phyloP scores from a whole-genome alignment of 2,797 vertebrate genomes.

The Hybognathus amarus region DNA sequence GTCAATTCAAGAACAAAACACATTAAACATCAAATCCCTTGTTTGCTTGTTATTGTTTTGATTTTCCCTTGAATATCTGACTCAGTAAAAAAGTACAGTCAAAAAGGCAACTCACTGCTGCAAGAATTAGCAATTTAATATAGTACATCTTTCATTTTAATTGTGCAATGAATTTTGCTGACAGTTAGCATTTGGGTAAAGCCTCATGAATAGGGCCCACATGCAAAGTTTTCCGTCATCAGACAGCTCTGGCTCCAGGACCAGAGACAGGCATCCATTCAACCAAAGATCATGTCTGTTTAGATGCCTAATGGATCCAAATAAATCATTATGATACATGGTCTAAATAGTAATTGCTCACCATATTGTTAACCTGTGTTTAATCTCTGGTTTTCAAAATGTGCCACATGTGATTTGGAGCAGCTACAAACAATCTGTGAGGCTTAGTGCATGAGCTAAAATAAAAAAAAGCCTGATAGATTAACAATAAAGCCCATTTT shows the following conservation, averaged over 20 bases:
- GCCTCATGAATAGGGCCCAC: background rate
- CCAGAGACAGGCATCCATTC: background rate
- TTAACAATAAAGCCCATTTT: slow-evolving; percentile 29
- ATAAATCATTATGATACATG: slow-evolving; percentile 4
- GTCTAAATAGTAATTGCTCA: background rate
- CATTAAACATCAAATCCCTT: background rate
- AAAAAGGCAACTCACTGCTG: background rate
- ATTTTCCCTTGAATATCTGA: background rate
- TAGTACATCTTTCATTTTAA: background rate
- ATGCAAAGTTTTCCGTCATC: background rate
- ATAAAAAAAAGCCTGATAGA: slow-evolving; percentile 28
- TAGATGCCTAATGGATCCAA: background rate
- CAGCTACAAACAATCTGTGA: slow-evolving; percentile 25
- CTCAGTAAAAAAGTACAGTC: background rate
- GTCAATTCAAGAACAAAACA: slow-evolving; percentile 47
- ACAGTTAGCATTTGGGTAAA: slow-evolving; percentile 40
- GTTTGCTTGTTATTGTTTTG: background rate
- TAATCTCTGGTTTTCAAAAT: background rate
- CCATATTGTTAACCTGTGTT: slow-evolving; percentile 3
- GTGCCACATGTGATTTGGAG: slow-evolving; percentile 9
- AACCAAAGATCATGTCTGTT: background rate
- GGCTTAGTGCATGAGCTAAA: slow-evolving; percentile 1
- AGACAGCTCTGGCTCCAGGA: slow-evolving; percentile 28
- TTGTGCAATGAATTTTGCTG: slow-evolving; percentile 3
- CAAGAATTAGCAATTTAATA: background rate